Conservation (phyloP, 2,797 vertebrate genomes). For the Phataginus tricuspis region DNA sequence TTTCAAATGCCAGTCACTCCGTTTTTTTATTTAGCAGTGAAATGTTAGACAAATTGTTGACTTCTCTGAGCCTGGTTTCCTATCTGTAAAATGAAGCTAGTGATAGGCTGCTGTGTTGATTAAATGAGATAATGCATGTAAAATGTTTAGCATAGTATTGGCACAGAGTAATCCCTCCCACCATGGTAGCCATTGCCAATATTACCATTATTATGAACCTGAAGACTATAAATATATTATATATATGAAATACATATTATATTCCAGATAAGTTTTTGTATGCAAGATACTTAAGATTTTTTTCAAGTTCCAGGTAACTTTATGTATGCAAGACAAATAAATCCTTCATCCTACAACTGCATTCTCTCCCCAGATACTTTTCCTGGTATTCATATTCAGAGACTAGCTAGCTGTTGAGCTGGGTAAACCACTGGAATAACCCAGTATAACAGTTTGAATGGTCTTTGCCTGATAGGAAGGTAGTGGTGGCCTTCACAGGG, state of each 20-base stretch:
- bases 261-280: neutral
- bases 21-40: neutral
- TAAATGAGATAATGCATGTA: neutral
- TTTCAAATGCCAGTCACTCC: neutral
- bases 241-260: neutral
- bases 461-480: neutral
- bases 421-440: constrained; percentile 26
- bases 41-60: constrained; percentile 29
- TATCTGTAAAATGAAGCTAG: constrained; percentile 27
- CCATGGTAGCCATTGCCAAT: neutral
- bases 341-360: neutral
- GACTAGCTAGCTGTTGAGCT: neutral
- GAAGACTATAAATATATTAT: neutral
- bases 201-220: neutral
- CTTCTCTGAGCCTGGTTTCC: neutral
- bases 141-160: neutral
- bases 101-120: neutral
- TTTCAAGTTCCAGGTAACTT: constrained; percentile 13
- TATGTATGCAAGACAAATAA: neutral
- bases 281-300: neutral
- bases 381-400: neutral
- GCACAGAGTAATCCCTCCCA: neutral
- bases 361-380: neutral
- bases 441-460: neutral
- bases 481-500: neutral